Evolutionary conservation across 2,888 invertebrate species (phyloP).

Genomic region (Latrodectus elegans): DNA sequence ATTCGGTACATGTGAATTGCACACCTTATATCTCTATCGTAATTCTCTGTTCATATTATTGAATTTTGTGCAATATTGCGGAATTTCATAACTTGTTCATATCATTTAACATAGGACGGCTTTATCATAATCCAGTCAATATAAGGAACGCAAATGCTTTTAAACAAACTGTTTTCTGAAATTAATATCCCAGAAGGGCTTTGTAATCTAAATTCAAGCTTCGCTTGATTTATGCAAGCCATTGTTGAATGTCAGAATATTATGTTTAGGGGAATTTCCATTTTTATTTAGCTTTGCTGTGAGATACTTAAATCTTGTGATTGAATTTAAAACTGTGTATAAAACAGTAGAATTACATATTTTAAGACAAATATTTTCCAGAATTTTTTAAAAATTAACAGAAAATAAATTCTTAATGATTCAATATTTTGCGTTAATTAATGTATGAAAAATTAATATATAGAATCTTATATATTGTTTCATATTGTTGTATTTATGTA

Average conservation of each 20-base stretch:
- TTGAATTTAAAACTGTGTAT: no score
- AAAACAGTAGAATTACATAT: no score
- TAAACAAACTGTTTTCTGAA: slow-evolving; percentile 2
- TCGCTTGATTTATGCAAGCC: not conserved
- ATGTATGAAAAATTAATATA: no score
- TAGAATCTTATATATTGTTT: no score
- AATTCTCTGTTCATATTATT: not conserved
- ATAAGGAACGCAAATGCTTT: not conserved
- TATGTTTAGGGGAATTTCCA: no score
- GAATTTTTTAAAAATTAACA: no score
- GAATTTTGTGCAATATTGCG: not conserved
- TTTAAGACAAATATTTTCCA: no score
- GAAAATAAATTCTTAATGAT: no score
- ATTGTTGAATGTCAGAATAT: not conserved
- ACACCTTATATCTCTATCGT: not conserved
- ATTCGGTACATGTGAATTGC: not conserved
- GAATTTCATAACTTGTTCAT: not conserved
- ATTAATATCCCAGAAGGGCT: not conserved
- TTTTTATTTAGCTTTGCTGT: no score
- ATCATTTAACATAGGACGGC: not conserved
- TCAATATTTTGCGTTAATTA: no score
- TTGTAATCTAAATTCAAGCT: not conserved
- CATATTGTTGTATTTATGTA: no score
- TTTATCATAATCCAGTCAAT: not conserved
- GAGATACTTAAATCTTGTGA: no score